Evolutionary conservation across 1,140 invertebrate genomes (phyloP), one percentile per base, ranked within the genome.

Genomic region (Aricia agestis): DNA sequence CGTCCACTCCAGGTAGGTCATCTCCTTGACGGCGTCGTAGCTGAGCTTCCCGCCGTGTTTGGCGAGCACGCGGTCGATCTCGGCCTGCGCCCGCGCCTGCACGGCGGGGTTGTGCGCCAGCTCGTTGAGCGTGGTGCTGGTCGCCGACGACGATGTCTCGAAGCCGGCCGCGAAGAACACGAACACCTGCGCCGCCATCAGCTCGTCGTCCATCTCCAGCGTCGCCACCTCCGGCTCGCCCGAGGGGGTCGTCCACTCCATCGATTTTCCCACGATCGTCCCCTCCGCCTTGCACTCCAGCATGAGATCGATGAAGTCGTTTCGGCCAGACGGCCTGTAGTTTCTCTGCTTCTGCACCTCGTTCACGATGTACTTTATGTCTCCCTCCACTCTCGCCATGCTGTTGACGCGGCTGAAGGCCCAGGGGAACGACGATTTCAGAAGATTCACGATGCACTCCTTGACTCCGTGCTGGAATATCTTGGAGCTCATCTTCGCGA

Each of bases 101-200:
- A 93, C 82, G 3, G 93, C 90, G 17, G 90, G 92, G 81, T 94
- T 84, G 17, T 81, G 74, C 0, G 94, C 93, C 25, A 95, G 82
- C 71, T 92, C 84, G 75, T 93, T 93, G 1, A 92, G 70, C 0
- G 89, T 79, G 71, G 91, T 93, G 25, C 88, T 83, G 5, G 94
- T 84, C 0, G 92, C 79, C 6, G 87, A 91, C 0, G 94, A 92
- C 0, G 93, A 93, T 0, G 94, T 94, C 65, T 95, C 94, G 79
- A 94, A 89, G 68, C 79, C 80, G 9, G 92, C 94, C 4, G 94
- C 72, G 41, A 94, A 92, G 79, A 94, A 94, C 11, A 93, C 73
- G 36, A 94, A 86, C 6, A 90, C 85, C 75, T 94, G 93, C n/a
- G 92, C 92, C 4, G 87, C 78, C n/a, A 93, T 78, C 9, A 83